Base-by-base conservation (phyloP, 2,797 vertebrate genomes). In the Lateolabrax maculatus region DNA sequence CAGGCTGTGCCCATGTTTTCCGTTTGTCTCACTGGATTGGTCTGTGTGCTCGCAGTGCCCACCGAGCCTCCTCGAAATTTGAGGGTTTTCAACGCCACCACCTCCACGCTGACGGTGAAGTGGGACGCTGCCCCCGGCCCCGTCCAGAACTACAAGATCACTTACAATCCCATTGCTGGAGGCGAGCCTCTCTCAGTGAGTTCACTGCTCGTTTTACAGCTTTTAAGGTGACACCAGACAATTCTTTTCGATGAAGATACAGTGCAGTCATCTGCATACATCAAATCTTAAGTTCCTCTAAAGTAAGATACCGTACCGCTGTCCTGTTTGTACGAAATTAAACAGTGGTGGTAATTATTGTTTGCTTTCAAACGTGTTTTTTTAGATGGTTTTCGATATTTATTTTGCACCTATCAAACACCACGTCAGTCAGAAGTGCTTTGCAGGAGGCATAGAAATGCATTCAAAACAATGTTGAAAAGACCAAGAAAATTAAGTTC, bases 41-140 rank as follows among this genome's bases (percentile, higher is more conserved):
- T 87, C 27, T 83, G 15, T 92, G 31, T 87, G 34, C 78, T 61
- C 66, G n/a, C 87, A 99, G 98, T 94, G 71, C 90, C 91, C 29
- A 95, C 89, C 15, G 96, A 94, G 76, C 95, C 97, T 12, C 98
- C 98, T 25, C 92, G 95, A 43, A 99, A 99, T 88, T 90, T 99
- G 81, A 95, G 96, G 77, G 97, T 99, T 16, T 96, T 97, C 79
- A 99, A 99, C 25, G 97, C 97, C 78, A 98, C 98, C 71, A 96
- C 95, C 39, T 94, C 95, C 80, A 91, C 96, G 34, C 89, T 99
- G 87, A 95, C 97, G 0, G 92, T 96, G 25, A 98, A 96, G 89
- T 99, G 98, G 98, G 98, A 99, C 61, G 93, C 95, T 0, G 97
- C 97, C 21, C 96, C 95, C 2, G 97, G 98, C 4, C 92, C 95